Evolutionary conservation across 1,140 invertebrate genomes (phyloP).

Genomic region (Drosophila pruinosa): DNA sequence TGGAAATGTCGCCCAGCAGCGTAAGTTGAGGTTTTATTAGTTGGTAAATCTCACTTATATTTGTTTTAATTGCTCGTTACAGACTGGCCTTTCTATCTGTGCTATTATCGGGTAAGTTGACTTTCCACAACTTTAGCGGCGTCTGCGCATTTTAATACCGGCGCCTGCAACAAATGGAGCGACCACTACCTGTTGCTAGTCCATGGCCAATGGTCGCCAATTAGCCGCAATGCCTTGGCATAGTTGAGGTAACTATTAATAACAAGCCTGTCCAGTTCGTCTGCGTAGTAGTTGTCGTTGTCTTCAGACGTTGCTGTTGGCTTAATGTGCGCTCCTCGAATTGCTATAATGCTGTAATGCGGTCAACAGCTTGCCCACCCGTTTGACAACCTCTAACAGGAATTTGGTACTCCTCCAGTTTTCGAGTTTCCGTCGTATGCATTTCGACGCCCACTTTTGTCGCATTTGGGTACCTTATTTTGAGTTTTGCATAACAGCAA

Average conservation of each 20-base stretch:
- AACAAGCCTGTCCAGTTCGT: conserved; percentile 51
- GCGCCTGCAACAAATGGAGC: conserved; percentile 31
- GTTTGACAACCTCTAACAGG: conserved; percentile 39
- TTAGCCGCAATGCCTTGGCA: conserved; percentile 56
- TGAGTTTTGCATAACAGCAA: conserved; percentile 43
- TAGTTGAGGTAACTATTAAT: conserved; percentile 57
- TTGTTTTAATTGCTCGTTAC: not conserved
- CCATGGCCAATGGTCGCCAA: conserved; percentile 52
- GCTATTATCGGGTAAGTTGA: not conserved
- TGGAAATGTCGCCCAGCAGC: not conserved
- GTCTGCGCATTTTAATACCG: conserved; percentile 6
- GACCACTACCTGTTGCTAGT: conserved; percentile 28
- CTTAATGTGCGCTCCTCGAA: conserved; percentile 27
- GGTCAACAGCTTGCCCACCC: conserved; percentile 39
- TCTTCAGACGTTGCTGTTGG: not conserved
- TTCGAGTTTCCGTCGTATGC: conserved; percentile 15
- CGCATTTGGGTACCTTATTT: conserved; percentile 31
- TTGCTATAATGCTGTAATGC: no score
- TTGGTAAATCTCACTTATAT: not conserved
- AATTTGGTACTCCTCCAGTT: conserved; percentile 28
- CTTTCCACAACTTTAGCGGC: conserved; percentile 28
- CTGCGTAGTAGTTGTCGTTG: not conserved
- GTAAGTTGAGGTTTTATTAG: not conserved
- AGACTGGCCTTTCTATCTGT: not conserved
- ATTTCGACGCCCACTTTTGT: conserved; percentile 50